Evolutionary conservation across 2,113 vertebrate species (phyloP).

Genomic region (Chloropsis hardwickii): DNA sequence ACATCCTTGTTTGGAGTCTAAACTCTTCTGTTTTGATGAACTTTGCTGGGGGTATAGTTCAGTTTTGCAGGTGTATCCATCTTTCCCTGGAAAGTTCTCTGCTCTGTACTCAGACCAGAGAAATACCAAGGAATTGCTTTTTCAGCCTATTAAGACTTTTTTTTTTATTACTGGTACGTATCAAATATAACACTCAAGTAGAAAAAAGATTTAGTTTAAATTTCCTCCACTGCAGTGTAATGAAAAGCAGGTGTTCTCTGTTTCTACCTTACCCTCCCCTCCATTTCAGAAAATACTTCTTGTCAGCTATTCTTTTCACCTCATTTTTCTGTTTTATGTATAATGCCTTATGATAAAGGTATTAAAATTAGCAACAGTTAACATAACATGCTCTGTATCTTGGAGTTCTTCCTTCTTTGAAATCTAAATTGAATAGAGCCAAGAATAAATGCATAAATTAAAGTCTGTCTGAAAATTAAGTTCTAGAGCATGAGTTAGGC

Average conservation of each 20-base stretch:
- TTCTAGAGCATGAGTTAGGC: neutral
- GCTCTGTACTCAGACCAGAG: neutral
- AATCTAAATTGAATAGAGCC: neutral
- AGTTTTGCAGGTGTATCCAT: neutral
- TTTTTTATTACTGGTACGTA: neutral
- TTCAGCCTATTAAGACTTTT: neutral
- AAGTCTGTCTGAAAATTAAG: neutral
- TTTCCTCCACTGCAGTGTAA: neutral
- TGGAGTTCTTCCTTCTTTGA: neutral
- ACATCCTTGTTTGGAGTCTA: neutral
- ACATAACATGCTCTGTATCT: neutral
- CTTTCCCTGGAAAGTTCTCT: neutral
- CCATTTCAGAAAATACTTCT: neutral
- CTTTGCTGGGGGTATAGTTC: neutral
- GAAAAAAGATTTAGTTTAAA: neutral
- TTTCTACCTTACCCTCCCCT: neutral
- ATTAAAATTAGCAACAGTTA: conserved; percentile 7
- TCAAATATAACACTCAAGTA: neutral
- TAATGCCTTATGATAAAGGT: neutral
- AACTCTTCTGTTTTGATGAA: neutral
- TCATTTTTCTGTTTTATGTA: neutral
- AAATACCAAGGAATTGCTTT: neutral
- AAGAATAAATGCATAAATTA: conserved; percentile 7
- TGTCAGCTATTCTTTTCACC: neutral
- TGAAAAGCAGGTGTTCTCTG: neutral